Percentiles rank a stretch among this genome's conserved stretches.
Evolutionary conservation across 2,888 invertebrate species (phyloP).

Genomic region (Erynnis tages): DNA sequence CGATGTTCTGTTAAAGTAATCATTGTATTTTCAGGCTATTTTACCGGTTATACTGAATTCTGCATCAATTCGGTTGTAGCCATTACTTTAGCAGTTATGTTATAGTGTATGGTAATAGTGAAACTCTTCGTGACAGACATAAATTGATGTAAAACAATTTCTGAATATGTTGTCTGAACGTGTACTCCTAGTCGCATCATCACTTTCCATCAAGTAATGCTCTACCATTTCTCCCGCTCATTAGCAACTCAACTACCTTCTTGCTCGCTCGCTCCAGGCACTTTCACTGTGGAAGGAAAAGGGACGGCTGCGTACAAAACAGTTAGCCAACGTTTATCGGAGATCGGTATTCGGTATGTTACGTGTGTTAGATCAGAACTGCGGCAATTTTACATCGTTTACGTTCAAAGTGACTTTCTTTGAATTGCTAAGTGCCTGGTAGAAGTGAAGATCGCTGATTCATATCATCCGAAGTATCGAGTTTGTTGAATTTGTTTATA

Average conservation of each 20-base stretch:
- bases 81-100: too few species aligned
- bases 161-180: neutral
- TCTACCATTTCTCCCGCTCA: slow-evolving; percentile 58
- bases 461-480: neutral
- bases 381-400: slow-evolving; percentile 15
- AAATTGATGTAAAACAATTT: neutral
- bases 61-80: too few species aligned
- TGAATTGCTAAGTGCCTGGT: slow-evolving; percentile 6
- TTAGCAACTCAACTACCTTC: slow-evolving; percentile 49
- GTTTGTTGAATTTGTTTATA: too few species aligned
- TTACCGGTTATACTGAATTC: too few species aligned
- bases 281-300: slow-evolving; percentile 45
- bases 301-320: slow-evolving; percentile 37
- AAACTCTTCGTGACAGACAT: too few species aligned
- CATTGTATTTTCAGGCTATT: too few species aligned
- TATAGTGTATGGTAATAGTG: too few species aligned
- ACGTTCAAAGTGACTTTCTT: slow-evolving; percentile 20
- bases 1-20: too few species aligned
- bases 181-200: slow-evolving; percentile 21
- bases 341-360: slow-evolving; percentile 50
- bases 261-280: slow-evolving; percentile 45
- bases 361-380: slow-evolving; percentile 41
- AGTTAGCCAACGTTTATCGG: slow-evolving; percentile 40
- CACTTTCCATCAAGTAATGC: slow-evolving; percentile 41
- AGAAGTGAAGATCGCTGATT: neutral